Percentiles rank a stretch among this genome's conserved stretches.
phyloP scores from a whole-genome alignment of 2,888 invertebrate species.

The Scaptomyza flava region DNA sequence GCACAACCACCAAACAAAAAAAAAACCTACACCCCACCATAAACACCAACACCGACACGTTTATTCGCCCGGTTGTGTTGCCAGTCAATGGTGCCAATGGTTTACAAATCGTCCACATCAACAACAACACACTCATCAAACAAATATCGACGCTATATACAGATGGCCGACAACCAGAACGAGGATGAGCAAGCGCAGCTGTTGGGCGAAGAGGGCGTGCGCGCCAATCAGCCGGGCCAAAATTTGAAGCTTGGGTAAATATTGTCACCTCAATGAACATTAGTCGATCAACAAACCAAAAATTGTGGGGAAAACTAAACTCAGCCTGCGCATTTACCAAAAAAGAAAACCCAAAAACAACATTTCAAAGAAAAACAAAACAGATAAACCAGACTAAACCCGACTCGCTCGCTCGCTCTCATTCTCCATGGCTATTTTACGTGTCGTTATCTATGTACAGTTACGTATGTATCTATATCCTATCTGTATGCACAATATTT shows the following conservation, averaged over 20 bases:
- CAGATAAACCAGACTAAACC: slow-evolving; percentile 34
- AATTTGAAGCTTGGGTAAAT: slow-evolving; percentile 99
- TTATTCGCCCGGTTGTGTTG: slow-evolving; percentile 85
- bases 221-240: slow-evolving; percentile 92
- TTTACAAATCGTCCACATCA: slow-evolving; percentile 74
- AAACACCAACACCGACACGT: slow-evolving; percentile 31
- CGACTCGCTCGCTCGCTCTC: slow-evolving; percentile 68
- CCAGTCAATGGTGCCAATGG: slow-evolving; percentile 87
- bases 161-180: slow-evolving; percentile 98
- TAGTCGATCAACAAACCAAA: slow-evolving; percentile 30
- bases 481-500: slow-evolving; percentile 14
- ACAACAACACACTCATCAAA: slow-evolving; percentile 67
- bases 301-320: slow-evolving; percentile 71
- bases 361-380: slow-evolving; percentile 26
- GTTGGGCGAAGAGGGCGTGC: slow-evolving; percentile 97
- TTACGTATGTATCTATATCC: slow-evolving; percentile 12
- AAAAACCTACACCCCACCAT: slow-evolving; percentile 30
- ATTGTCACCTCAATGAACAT: slow-evolving; percentile 62
- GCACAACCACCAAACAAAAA: slow-evolving; percentile 38
- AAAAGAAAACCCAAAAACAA: slow-evolving; percentile 2
- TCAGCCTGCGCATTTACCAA: slow-evolving; percentile 52
- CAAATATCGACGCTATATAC: slow-evolving; percentile 86
- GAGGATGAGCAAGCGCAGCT: slow-evolving; percentile 98
- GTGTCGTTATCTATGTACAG: slow-evolving; percentile 44
- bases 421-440: slow-evolving; percentile 51